Conservation (phyloP, 2,113 vertebrate species). For the Macroglossus sobrinus region DNA sequence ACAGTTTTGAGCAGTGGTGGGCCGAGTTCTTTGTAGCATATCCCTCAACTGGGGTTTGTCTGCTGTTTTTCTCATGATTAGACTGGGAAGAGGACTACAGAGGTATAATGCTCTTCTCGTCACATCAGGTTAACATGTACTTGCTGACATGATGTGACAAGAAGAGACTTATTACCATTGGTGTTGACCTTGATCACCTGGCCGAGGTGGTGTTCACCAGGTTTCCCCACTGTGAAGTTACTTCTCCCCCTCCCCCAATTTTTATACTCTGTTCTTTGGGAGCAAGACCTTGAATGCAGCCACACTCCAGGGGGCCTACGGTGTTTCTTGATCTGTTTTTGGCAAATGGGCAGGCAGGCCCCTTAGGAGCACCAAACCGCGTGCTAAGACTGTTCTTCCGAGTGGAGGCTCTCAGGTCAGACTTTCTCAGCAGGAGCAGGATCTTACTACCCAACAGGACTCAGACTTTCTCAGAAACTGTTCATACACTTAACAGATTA, state of each 20-base stretch:
- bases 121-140: not conserved
- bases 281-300: not conserved
- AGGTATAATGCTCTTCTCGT: not conserved
- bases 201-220: not conserved
- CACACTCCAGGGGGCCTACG: not conserved
- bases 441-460: not conserved
- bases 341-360: not conserved
- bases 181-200: not conserved
- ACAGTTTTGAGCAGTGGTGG: not conserved
- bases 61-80: not conserved
- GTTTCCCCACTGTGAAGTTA: not conserved
- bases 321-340: not conserved
- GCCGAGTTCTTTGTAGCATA: not conserved
- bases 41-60: not conserved
- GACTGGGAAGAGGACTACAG: not conserved
- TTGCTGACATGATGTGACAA: not conserved
- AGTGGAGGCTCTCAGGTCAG: not conserved
- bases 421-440: not conserved
- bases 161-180: not conserved
- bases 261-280: not conserved
- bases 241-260: rapidly evolving
- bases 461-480: not conserved
- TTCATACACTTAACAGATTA: not conserved
- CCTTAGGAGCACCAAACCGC: not conserved
- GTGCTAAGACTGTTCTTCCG: not conserved